Percentiles rank a stretch among this genome's conserved stretches.
These are phyloP conservation scores for Grapholita molesta DNA, from an alignment of 1,140 invertebrate genomes.

Conservation along the genomic window DNA sequence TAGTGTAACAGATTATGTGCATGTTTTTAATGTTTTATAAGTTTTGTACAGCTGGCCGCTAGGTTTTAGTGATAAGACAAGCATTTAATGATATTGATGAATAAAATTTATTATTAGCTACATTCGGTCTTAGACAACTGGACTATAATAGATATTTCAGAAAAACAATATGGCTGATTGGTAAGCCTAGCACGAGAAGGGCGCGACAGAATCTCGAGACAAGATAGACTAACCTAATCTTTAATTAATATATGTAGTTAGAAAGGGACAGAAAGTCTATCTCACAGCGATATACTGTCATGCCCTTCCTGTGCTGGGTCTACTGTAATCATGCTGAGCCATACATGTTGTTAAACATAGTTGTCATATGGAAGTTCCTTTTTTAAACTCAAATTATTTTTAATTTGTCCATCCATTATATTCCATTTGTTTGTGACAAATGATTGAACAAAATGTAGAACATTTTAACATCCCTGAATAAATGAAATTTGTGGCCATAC, in stretches of 20 bases:
- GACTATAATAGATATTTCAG: not conserved
- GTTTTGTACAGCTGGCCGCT: conserved; percentile 17
- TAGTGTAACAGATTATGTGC: not conserved
- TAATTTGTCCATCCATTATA: not conserved
- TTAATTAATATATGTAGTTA: too few relatives aligned
- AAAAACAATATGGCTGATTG: too few relatives aligned
- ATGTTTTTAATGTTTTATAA: conserved; percentile 25
- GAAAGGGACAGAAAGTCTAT: too few relatives aligned
- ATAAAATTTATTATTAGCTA: not conserved
- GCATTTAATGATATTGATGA: conserved; percentile 23
- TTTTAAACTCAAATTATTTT: too few relatives aligned
- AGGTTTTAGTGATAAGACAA: conserved; percentile 20
- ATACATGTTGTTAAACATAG: not conserved
- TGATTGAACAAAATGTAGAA: conserved; percentile 1
- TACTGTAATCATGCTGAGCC: too few relatives aligned
- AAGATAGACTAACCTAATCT: too few relatives aligned
- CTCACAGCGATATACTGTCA: too few relatives aligned
- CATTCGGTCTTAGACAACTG: not conserved
- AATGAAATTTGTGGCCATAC: conserved; percentile 15
- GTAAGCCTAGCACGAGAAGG: too few relatives aligned
- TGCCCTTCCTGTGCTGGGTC: too few relatives aligned
- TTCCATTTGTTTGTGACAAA: too few relatives aligned
- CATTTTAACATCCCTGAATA: not conserved
- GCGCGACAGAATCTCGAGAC: too few relatives aligned
- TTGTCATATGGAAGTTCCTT: not conserved